Evolutionary conservation across 2,113 vertebrate genomes (phyloP).

Genomic region (Phalacrocorax brasilianus): DNA sequence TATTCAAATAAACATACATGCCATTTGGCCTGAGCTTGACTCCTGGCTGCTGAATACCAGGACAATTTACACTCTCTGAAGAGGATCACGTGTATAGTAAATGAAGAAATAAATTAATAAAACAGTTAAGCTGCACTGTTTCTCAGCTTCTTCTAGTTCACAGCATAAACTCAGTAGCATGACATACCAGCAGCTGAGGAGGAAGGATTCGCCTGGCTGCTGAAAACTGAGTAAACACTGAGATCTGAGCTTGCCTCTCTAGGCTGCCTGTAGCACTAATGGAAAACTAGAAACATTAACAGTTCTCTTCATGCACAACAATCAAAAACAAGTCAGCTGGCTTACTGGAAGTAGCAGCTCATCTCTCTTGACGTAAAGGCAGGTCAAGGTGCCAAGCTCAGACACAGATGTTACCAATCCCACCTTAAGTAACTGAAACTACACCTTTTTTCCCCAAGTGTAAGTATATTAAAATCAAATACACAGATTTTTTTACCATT

Average conservation of each 20-base stretch:
- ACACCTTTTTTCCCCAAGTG: neutral
- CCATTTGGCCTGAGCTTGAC: neutral
- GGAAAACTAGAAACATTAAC: neutral
- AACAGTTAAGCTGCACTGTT: neutral
- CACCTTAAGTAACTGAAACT: neutral
- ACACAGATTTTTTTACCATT: neutral
- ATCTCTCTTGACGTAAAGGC: neutral
- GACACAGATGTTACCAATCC: neutral
- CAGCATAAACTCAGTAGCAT: rapidly evolving
- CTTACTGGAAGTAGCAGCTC: neutral
- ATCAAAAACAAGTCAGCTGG: neutral
- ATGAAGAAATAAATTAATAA: neutral
- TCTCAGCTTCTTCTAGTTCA: neutral
- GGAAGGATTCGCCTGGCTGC: neutral
- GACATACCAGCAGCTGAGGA: rapidly evolving
- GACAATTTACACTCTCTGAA: neutral
- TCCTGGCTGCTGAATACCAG: neutral
- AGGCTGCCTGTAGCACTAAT: neutral
- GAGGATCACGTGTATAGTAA: neutral
- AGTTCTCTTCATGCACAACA: neutral
- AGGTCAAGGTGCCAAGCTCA: neutral
- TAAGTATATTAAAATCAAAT: neutral
- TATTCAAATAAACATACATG: neutral
- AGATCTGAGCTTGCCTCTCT: neutral
- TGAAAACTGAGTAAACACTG: neutral